Evolutionary conservation across 2,888 invertebrate species (phyloP).

Genomic region (Griposia aprilina): DNA sequence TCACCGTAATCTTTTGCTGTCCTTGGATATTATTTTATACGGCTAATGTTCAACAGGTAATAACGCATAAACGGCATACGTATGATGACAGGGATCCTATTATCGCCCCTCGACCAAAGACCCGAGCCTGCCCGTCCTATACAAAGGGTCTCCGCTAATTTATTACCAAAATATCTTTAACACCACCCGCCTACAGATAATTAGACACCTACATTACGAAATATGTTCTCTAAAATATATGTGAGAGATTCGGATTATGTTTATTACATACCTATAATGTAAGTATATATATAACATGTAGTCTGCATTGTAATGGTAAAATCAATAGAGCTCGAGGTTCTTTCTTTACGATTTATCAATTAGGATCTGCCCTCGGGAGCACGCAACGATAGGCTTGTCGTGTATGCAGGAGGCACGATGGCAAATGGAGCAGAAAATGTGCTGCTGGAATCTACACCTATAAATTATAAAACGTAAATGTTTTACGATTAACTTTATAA

Average conservation of each 20-base stretch:
- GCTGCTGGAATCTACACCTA: neutral
- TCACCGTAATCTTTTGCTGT: constrained; percentile 37
- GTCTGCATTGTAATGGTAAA: constrained; percentile 18
- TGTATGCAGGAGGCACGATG: neutral
- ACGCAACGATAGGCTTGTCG: neutral
- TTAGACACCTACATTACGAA: constrained; percentile 71
- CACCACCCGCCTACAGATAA: constrained; percentile 75
- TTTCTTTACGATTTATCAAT: constrained; percentile 35
- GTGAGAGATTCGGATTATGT: constrained; percentile 44
- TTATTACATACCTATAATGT: constrained; percentile 22
- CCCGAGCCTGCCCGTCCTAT: constrained; percentile 77
- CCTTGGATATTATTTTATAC: constrained; percentile 55
- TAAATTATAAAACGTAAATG: neutral
- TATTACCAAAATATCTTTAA: constrained; percentile 80
- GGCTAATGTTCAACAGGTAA: constrained; percentile 78
- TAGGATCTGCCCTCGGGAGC: constrained; percentile 17
- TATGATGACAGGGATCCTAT: constrained; percentile 81
- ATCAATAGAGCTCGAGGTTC: constrained; percentile 40
- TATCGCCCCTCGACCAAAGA: constrained; percentile 79
- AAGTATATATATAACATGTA: neutral
- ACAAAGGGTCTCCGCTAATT: constrained; percentile 79
- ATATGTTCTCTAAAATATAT: constrained; percentile 60
- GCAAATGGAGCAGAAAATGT: neutral
- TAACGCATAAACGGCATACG: constrained; percentile 75
- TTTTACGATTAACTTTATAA: neutral